Percentiles rank a stretch among this genome's conserved stretches.
These are phyloP conservation scores for Chloroclystis v-ata DNA, from an alignment of 2,888 invertebrate species.

Conservation along the genomic window DNA sequence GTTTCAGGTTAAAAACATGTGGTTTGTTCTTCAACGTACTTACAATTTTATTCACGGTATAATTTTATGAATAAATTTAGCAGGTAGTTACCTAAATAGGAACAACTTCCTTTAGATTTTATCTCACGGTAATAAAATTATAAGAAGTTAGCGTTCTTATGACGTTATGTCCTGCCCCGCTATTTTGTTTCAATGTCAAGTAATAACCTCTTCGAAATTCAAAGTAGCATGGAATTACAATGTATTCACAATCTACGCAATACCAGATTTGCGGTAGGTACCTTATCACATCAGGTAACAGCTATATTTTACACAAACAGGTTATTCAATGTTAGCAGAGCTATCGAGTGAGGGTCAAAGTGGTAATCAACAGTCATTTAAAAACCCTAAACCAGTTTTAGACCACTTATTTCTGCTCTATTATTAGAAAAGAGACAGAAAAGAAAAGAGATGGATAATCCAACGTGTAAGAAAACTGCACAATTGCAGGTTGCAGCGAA, in stretches of 20 bases:
- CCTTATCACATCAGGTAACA: not conserved
- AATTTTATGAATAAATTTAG: not conserved
- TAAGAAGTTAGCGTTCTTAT: too few relatives aligned
- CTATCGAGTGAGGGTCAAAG: not conserved
- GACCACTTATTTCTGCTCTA: not conserved
- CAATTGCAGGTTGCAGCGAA: too few relatives aligned
- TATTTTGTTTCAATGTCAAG: constrained; percentile 3
- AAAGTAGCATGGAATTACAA: not conserved
- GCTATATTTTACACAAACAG: constrained; percentile 3
- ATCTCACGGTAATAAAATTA: not conserved
- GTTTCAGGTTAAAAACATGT: not conserved
- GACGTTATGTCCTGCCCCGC: not conserved
- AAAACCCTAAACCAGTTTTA: too few relatives aligned
- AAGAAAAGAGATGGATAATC: not conserved
- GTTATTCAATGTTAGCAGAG: constrained; percentile 6
- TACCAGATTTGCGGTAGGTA: not conserved
- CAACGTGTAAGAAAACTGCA: not conserved
- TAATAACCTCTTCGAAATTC: not conserved
- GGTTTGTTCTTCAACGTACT: not conserved
- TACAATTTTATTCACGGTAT: not conserved
- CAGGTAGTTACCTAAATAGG: too few relatives aligned
- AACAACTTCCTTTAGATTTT: not conserved
- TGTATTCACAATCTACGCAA: not conserved
- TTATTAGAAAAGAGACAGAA: not conserved
- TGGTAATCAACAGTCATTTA: not conserved